Base-by-base conservation (phyloP, 2,888 invertebrate genomes). In the Drosophila maculinotata region DNA sequence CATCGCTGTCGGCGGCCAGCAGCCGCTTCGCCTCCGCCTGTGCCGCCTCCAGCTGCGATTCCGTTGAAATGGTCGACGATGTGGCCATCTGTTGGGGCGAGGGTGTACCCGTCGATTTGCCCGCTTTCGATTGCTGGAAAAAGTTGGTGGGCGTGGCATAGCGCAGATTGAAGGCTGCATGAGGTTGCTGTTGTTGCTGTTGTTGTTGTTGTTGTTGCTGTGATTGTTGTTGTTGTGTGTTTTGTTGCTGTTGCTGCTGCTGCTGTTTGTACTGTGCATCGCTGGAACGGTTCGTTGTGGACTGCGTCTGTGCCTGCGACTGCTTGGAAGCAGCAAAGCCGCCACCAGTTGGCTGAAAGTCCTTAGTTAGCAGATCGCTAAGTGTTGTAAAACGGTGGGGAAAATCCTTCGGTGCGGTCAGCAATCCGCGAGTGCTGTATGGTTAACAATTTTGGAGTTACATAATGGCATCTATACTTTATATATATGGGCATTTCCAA, bases 301-400 rank as follows among this genome's bases (percentile, higher is more conserved):
- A 67, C 59, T 64, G 71, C 39, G 59, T 15, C 36, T 69, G 59
- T 17, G 30, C n/a, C 45, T 45, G 45, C 30, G 75, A 64, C 49
- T 63, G 53, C 41, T 70, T 68, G 47, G 38, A 44, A 30, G 57
- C 47, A 30, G 54, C 51, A 23, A 39, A 58, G 56, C 57, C 39
- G 36, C 53, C 51, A 14, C 28, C 54, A 31, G 47, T 51, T 30
- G 63, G 38, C 59, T 90, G 91, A 71, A 90, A 91, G 69, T 92
- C 92, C 82, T 92, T 92, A 76, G 89, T 87, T 59, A 92, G 84
- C 76, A 91, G 84, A 76, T 92, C 92, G 78, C 85, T 88, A 44
- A 91, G 76, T 58, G 91, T 89, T 83, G 87, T 90, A 64, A 89
- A 91, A 65, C 91, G 91, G 73, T 90, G 89, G 64, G 86, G 66